Conservation (phyloP, 2,888 invertebrate species). For the Eupeodes luniger region DNA sequence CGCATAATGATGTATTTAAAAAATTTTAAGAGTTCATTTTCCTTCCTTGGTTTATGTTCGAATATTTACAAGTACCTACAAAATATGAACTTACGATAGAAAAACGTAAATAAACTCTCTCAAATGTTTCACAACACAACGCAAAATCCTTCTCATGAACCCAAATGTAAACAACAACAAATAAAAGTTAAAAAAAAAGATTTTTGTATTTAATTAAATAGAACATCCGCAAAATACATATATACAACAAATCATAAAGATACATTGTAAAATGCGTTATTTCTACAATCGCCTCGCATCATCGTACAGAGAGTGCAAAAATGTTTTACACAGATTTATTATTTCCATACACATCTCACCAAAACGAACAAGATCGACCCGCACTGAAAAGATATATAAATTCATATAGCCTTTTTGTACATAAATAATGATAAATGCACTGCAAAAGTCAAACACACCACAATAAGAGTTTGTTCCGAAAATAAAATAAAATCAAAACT, state of each 20-base stretch:
- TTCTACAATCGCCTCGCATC: constrained; percentile 25
- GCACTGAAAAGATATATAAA: constrained; percentile 7
- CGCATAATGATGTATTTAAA: too few relatives aligned
- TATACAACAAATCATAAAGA: background rate
- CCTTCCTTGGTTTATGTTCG: background rate
- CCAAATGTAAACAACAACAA: constrained; percentile 50
- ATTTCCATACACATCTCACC: constrained; percentile 23
- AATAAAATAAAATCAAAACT: constrained; percentile 74
- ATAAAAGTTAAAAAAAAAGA: background rate
- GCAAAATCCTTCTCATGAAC: background rate
- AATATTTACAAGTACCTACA: too few relatives aligned
- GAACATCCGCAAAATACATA: constrained; percentile 69
- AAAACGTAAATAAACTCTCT: background rate
- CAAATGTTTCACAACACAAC: background rate
- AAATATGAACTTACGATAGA: too few relatives aligned
- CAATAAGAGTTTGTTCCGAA: constrained; percentile 71
- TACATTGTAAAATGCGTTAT: constrained; percentile 31
- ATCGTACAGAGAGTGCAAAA: constrained; percentile 4
- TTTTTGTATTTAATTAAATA: constrained; percentile 62
- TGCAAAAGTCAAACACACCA: constrained; percentile 23
- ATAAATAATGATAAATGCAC: constrained; percentile 38
- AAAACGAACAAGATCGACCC: background rate
- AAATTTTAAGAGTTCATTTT: too few relatives aligned
- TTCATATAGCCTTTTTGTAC: background rate
- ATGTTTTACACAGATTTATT: constrained; percentile 54